Evolutionary conservation across 2,888 invertebrate genomes (phyloP).

Genomic region (Trichacis sp.): DNA sequence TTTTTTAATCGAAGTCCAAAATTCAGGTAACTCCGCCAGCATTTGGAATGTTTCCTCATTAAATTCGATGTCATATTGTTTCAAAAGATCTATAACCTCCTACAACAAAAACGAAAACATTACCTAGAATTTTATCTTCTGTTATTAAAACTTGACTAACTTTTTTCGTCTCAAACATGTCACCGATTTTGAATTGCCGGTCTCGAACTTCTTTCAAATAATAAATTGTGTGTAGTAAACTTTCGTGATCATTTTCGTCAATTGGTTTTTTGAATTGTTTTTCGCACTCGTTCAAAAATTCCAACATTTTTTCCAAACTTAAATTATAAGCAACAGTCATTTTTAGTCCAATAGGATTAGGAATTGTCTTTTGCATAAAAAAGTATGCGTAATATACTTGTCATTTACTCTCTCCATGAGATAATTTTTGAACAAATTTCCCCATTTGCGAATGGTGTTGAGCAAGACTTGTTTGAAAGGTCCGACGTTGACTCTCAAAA

Average conservation of each 20-base stretch:
- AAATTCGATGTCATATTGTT: constrained; percentile 88
- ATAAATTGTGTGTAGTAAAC: constrained; percentile 85
- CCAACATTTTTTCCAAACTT: constrained; percentile 69
- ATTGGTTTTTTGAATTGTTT: constrained; percentile 79
- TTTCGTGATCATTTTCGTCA: constrained; percentile 87
- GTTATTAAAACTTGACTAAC: constrained; percentile 40
- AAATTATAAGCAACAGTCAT: constrained; percentile 65
- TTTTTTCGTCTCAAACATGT: constrained; percentile 90
- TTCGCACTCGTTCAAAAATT: constrained; percentile 83
- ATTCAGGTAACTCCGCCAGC: constrained; percentile 85
- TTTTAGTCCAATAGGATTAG: no score
- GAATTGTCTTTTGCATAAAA: no score
- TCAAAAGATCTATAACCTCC: constrained; percentile 86
- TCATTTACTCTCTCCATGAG: constrained; percentile 84
- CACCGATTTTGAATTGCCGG: constrained; percentile 81
- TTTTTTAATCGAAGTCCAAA: constrained; percentile 89
- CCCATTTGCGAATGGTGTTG: constrained; percentile 89
- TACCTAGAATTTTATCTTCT: no score
- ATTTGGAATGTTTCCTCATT: constrained; percentile 75
- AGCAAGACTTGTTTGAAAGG: constrained; percentile 86
- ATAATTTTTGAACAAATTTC: constrained; percentile 87
- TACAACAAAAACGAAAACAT: constrained; percentile 27
- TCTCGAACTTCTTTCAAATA: constrained; percentile 85
- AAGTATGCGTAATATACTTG: constrained; percentile 69
- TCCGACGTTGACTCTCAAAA: constrained; percentile 83